Conservation (phyloP, 2,113 vertebrate species). For the Haemorhous mexicanus region DNA sequence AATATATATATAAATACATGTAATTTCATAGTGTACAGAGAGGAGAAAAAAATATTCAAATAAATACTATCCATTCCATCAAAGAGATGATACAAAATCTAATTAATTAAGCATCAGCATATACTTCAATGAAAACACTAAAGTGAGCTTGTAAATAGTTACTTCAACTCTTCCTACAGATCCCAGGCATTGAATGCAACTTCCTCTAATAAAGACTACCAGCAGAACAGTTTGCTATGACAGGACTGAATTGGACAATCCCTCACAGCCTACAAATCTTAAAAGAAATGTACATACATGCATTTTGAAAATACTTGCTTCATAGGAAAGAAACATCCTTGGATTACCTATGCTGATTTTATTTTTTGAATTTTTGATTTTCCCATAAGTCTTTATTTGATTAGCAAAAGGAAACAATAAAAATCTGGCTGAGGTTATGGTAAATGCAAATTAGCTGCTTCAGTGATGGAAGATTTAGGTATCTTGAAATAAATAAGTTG, state of each 20-base stretch:
- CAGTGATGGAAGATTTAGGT: neutral
- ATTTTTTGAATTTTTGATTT: neutral
- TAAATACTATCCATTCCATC: neutral
- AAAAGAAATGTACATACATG: neutral
- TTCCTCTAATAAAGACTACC: neutral
- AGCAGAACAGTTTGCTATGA: neutral
- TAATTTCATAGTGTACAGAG: neutral
- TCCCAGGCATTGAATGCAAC: neutral
- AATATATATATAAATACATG: neutral
- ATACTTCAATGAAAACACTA: neutral
- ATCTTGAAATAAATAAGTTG: neutral
- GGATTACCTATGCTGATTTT: neutral
- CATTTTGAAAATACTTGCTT: neutral
- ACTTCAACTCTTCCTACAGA: neutral
- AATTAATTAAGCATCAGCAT: neutral
- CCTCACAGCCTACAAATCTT: neutral
- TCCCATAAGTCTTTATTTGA: neutral
- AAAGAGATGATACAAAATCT: neutral
- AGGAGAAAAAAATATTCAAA: neutral
- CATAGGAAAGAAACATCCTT: neutral
- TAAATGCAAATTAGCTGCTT: neutral
- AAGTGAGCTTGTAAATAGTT: neutral
- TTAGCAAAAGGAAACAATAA: neutral
- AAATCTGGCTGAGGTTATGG: rapidly evolving
- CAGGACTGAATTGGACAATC: neutral